Evolutionary conservation across 1,140 invertebrate species (phyloP), one percentile per base, ranked within the genome.

Genomic region (Hycleus cichorii): DNA sequence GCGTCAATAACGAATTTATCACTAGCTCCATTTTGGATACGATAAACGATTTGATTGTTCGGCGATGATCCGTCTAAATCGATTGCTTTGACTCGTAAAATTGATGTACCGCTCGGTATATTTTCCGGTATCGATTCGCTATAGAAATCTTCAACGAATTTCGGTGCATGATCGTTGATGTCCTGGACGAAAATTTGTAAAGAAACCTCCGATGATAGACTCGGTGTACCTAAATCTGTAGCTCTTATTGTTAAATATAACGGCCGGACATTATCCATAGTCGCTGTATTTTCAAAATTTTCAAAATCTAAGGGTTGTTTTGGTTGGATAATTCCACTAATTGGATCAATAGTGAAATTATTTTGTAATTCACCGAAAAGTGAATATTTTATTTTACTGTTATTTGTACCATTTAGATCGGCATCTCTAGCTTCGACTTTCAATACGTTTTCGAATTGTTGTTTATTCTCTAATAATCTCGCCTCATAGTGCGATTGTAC

Each of bases 1-100:
- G 90, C 80, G 66, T 90, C 87, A 7, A 97, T 92, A 0, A 91
- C 83, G 74, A 97, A 98, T 76, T 96, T 97, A 69, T 96, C 94
- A 25, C 83, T 83, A 2, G 90, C 90, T 4, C 94, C 94, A 57
- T 81, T 82, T 69, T 89, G 84, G 46, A 97, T 92, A 59, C 91
- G 81, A 72, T 97, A 96, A 3, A 91, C 88, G 1, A 97, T 75
- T 49, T 83, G 81, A 72, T 92, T 94, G 72, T 95, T 93, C 1
- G 91, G 89, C 2, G 86, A 77, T 1, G 91, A 94, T 1, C 89
- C 85, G 73, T 97, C 93, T 1, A 77, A 81, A 76, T 96, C 93
- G 62, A 83, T 81, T 1, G 93, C 89, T 75, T 84, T 82, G 2
- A 94, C 86, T 75, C 90, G 86, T 0, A 93, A 67, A 48, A 95